These are phyloP conservation scores for Egretta garzetta DNA, from an alignment of 2,113 vertebrate species.

Conservation along the genomic window DNA sequence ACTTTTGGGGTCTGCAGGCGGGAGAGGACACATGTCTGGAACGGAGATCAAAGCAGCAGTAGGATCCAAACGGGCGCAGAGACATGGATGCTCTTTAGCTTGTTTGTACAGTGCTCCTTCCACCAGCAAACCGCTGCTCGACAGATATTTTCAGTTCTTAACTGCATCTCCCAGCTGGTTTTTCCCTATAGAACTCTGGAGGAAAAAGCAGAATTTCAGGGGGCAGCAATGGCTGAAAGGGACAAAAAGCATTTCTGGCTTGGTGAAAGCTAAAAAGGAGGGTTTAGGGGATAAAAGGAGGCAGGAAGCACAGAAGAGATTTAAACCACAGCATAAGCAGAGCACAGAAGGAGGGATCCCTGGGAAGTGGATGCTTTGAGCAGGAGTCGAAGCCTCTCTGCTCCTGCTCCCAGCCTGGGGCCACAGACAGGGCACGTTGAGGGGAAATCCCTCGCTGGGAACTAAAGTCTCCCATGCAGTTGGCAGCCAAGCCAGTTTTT, in stretches of 20 bases:
- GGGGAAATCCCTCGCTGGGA: background rate
- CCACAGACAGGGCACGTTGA: fast-evolving
- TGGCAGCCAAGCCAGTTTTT: background rate
- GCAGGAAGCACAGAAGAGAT: background rate
- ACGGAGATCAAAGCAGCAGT: background rate
- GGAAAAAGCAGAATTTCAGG: background rate
- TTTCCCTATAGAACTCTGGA: background rate
- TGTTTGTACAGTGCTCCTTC: background rate
- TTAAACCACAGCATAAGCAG: background rate
- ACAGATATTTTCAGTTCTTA: background rate
- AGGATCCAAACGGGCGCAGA: background rate
- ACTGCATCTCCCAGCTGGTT: background rate
- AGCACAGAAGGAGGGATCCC: background rate
- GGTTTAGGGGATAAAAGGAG: background rate
- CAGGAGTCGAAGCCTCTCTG: background rate
- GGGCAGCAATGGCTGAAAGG: background rate
- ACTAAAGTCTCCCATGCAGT: background rate
- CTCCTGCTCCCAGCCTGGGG: background rate
- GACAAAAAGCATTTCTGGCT: background rate
- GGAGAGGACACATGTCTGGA: background rate
- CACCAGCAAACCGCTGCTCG: background rate
- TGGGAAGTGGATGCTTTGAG: background rate
- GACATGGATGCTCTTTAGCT: background rate
- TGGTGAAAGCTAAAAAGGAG: background rate
- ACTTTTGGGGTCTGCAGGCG: background rate